Base-by-base conservation (phyloP, 2,888 invertebrate species). In the Mechanitis messenoides region DNA sequence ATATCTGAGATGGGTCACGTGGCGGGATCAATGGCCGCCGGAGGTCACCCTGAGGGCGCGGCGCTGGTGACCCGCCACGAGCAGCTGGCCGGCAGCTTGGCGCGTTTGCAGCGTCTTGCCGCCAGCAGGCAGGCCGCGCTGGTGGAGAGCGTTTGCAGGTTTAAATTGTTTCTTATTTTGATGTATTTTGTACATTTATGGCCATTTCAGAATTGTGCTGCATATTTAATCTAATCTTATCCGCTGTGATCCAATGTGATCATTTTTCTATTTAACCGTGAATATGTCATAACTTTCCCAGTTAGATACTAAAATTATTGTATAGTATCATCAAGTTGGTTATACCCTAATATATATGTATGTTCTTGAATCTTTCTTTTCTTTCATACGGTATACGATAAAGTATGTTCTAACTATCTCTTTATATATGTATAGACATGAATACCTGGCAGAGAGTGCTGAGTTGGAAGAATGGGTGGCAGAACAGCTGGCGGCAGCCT, bases 381-480 rank as follows among this genome's bases (percentile, higher is more conserved):
- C 20, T 20, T 20, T 20, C 20, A 20, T 20, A 20, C 1, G 20
- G 20, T 20, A 20, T 20, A 20, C 1, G 20, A 20, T 20, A 20
- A 20, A 20, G 20, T 20, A 20, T 20, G 20, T 20, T 20, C 20
- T 20, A 20, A 20, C 20, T 20, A 20, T 20, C 20, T 20, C 20
- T 20, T 3, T 47, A n/a, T 47, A 3, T 47, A 53, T 53, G 31
- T 42, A 7, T 71, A 92, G 95, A 68, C 97, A 97, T 77, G 97
- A 98, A 76, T 98, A 97, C 81, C 93, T 97, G 79, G 91, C 95
- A 0, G 98, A 98, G 83, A 96, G 96, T 56, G 94, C 94, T 2
- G 98, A 98, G 75, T 91, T 98, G 50, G 97, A 97, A 77, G 93
- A 94, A 73, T 98, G 98, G 97, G 96, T 98, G 58, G 93, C 94